Base-by-base conservation (phyloP, 2,888 invertebrate genomes). In the Yponomeuta sedellus region DNA sequence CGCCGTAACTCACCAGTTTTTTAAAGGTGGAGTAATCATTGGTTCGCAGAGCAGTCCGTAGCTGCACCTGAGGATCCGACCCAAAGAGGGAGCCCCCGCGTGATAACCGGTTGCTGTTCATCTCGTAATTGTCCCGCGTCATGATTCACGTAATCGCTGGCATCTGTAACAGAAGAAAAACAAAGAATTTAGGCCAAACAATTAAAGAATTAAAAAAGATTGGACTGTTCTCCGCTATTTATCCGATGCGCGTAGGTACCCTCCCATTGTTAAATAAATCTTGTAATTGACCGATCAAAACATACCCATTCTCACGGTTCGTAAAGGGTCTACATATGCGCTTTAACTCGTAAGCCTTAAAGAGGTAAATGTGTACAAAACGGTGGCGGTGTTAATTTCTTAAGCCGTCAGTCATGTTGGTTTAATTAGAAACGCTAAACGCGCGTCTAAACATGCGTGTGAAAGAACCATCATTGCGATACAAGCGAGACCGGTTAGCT, bases 21-120 rank as follows among this genome's bases (percentile, higher is more conserved):
- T 86, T 85, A 73, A 93, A 92, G n/a, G 88, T 88, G 12, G 82
- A 76, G 34, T 80, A 80, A 71, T 93, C 92, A 71, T 92, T 92
- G n/a, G 82, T 82, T 68, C 89, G 85, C 11, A 94, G 84, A 4
- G 92, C 92, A 25, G 89, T 86, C 66, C 92, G 79, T 12, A 94
- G 85, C 72, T 88, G 89, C 16, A 83, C 80, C 74, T 92, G 91
- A 19, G 91, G 89, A 71, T 91, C 91, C 19, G 84, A 74, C 28
- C 86, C 86, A 72, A 92, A 92, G 25, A 92, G 80, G 25, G 92
- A 91, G 22, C 83, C 78, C 34, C 88, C 91, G 12, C 92, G 82
- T 52, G 85, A 81, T 67, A 88, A 71, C 66, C 80, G 80, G 69
- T 84, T 85, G 62, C 79, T 73, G 73, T 85, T 86, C 91, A 92